Evolutionary conservation across 2,113 vertebrate genomes (phyloP).

Genomic region (Tylochromis polylepis): DNA sequence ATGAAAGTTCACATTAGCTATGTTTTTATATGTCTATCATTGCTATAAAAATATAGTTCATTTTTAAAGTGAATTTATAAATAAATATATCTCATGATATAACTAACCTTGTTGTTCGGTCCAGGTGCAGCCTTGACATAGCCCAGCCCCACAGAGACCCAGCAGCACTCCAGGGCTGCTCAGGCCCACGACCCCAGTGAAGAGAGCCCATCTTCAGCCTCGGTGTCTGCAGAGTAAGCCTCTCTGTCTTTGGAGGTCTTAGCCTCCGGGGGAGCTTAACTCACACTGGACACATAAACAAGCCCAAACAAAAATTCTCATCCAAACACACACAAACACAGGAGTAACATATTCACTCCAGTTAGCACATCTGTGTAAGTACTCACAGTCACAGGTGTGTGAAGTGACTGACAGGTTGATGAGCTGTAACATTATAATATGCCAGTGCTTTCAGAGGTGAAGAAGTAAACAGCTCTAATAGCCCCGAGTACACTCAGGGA

Average conservation of each 20-base stretch:
- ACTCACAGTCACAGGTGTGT: not conserved
- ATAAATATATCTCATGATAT: not conserved
- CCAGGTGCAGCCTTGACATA: slow-evolving; percentile 8
- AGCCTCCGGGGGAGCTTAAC: not conserved
- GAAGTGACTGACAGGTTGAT: slow-evolving; percentile 46
- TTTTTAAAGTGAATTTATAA: not conserved
- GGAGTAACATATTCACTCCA: not conserved
- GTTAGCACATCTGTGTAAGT: not conserved
- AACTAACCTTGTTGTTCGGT: slow-evolving; percentile 50
- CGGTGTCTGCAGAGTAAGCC: not conserved
- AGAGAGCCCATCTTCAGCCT: slow-evolving; percentile 50
- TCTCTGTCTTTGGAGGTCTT: slow-evolving; percentile 9
- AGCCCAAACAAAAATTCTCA: not conserved
- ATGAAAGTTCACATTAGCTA: not conserved
- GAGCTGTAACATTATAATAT: slow-evolving; percentile 63
- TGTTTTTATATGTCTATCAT: not conserved
- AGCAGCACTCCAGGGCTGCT: slow-evolving; percentile 8
- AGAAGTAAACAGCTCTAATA: slow-evolving; percentile 44
- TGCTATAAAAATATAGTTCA: not conserved
- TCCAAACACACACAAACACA: not conserved
- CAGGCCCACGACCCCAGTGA: slow-evolving; percentile 13
- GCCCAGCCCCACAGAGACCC: slow-evolving; percentile 49
- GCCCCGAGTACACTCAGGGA: not conserved
- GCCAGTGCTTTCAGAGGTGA: not conserved
- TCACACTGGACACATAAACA: not conserved